phyloP scores from a whole-genome alignment of 2,797 vertebrate genomes.

The Momotus momota region DNA sequence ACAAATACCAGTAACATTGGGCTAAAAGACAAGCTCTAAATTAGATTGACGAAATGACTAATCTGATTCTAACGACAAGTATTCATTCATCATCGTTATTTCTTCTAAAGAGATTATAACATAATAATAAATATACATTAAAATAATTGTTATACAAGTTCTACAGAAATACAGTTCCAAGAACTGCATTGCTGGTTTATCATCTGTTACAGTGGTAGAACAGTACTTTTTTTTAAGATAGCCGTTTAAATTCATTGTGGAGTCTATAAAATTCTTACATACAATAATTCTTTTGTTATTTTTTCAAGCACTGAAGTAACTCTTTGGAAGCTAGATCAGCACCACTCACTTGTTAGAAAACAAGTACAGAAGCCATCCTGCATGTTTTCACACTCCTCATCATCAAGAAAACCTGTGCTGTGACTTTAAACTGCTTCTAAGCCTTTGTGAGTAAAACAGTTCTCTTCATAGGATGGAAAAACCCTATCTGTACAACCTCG shows the following conservation, averaged over 20 bases:
- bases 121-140: not conserved
- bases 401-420: not conserved
- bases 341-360: not conserved
- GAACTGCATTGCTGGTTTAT: not conserved
- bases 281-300: not conserved
- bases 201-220: not conserved
- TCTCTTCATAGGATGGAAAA: not conserved
- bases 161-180: not conserved
- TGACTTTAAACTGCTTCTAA: not conserved
- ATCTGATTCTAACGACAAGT: not conserved
- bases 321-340: not conserved
- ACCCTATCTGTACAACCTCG: not conserved
- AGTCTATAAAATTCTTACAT: not conserved
- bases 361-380: not conserved
- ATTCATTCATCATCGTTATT: not conserved
- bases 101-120: not conserved
- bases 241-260: not conserved
- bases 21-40: not conserved
- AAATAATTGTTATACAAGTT: not conserved
- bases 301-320: not conserved
- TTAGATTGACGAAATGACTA: not conserved
- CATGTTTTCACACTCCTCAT: not conserved
- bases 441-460: not conserved
- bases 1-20: not conserved
- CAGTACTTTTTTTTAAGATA: not conserved